Conservation (phyloP, 2,888 invertebrate genomes). For the Phytoseiulus persimilis region DNA sequence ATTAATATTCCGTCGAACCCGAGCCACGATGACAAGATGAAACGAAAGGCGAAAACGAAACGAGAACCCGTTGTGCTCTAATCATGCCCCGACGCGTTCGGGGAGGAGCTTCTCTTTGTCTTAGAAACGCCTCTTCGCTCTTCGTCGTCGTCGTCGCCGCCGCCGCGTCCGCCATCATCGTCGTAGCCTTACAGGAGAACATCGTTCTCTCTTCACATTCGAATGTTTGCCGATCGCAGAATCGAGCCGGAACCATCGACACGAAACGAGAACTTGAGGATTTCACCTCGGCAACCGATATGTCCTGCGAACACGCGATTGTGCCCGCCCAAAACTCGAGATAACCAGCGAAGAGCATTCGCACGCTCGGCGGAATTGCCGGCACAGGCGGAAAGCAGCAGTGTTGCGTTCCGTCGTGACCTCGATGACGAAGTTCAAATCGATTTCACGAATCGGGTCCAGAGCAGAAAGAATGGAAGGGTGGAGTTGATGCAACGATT, state of each 20-base stretch:
- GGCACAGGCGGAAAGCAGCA: background rate
- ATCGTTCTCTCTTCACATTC: background rate
- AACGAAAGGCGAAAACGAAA: background rate
- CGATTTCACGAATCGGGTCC: background rate
- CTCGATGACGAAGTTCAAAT: background rate
- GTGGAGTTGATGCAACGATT: background rate
- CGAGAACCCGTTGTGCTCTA: background rate
- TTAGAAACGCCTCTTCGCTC: background rate
- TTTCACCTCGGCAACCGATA: background rate
- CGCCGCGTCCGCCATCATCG: background rate
- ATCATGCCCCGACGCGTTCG: background rate
- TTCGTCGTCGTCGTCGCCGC: background rate
- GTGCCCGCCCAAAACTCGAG: too few species aligned
- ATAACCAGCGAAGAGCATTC: too few species aligned
- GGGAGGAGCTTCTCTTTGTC: background rate
- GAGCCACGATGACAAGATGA: background rate
- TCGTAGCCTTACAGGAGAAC: background rate
- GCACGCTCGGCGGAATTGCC: background rate
- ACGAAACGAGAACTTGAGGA: background rate
- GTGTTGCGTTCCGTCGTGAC: background rate
- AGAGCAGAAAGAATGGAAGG: background rate
- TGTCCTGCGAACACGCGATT: too few species aligned
- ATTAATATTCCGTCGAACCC: too few species aligned
- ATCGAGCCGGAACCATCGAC: background rate
- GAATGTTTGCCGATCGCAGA: background rate